phyloP scores from a whole-genome alignment of 2,888 invertebrate genomes.

The Malthinus flaveolus region DNA sequence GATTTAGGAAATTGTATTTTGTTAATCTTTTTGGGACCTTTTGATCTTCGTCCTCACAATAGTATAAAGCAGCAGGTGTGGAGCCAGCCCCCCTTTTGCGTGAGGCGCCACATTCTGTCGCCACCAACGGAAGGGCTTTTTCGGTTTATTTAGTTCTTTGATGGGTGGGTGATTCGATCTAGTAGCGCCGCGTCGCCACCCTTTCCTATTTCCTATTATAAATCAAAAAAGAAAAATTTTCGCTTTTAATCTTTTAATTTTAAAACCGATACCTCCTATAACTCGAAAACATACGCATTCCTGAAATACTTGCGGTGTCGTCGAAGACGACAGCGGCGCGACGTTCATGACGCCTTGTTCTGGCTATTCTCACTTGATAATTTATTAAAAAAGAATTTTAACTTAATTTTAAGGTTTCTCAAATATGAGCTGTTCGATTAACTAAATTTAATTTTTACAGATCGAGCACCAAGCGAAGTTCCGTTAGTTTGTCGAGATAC shows the following conservation, averaged over 20 bases:
- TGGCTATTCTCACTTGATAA: conserved; percentile 3
- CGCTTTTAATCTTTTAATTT: too few species aligned
- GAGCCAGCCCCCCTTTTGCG: conserved; percentile 28
- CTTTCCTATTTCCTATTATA: not conserved
- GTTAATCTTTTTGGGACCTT: too few species aligned
- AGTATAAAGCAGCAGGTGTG: conserved; percentile 24
- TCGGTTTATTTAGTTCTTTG: conserved; percentile 14
- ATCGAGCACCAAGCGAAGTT: conserved; percentile 72
- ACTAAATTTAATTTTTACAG: conserved; percentile 54
- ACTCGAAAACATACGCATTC: conserved; percentile 32
- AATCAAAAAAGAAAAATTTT: too few species aligned
- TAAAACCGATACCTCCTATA: too few species aligned
- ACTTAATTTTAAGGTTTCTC: too few species aligned
- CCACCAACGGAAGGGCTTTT: conserved; percentile 25
- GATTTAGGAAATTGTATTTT: too few species aligned
- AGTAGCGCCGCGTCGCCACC: not conserved
- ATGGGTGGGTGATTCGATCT: conserved; percentile 17
- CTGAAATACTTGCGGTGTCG: conserved; percentile 33
- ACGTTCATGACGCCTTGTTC: conserved; percentile 30
- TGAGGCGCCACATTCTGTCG: conserved; percentile 31
- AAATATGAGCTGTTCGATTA: too few species aligned
- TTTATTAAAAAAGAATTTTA: too few species aligned
- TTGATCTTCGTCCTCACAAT: not conserved
- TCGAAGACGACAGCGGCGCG: conserved; percentile 32
- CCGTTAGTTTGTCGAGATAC: conserved; percentile 63